phyloP scores from a whole-genome alignment of 2,113 vertebrate genomes.

The Clarias magur region DNA sequence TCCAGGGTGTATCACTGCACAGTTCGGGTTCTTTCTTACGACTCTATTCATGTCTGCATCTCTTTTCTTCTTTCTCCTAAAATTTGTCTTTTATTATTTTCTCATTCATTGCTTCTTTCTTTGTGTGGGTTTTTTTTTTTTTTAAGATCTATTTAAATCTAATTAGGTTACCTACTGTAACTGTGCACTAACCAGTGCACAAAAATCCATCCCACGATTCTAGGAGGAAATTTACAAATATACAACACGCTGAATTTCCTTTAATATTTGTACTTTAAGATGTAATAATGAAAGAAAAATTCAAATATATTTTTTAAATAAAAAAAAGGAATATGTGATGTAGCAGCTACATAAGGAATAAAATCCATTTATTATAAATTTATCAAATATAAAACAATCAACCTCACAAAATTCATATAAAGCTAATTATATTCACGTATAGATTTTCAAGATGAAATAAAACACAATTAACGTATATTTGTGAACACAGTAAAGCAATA shows the following conservation, averaged over 20 bases:
- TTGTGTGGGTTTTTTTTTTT: not conserved
- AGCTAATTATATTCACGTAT: not conserved
- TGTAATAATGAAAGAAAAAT: too few relatives aligned
- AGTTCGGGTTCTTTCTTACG: not conserved
- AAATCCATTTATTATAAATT: not conserved
- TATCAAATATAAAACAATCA: not conserved
- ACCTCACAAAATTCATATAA: not conserved
- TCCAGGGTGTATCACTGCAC: not conserved
- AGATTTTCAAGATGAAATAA: not conserved
- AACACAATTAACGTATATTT: not conserved
- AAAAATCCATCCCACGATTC: not conserved
- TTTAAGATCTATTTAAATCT: not conserved
- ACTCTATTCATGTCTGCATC: conserved; percentile 33
- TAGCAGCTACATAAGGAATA: not conserved
- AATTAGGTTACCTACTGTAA: not conserved
- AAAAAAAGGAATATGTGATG: not conserved
- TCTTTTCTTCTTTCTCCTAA: not conserved
- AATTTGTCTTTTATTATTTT: not conserved
- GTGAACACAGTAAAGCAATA: not conserved
- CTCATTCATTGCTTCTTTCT: not conserved
- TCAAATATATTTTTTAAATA: too few relatives aligned
- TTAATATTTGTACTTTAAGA: too few relatives aligned
- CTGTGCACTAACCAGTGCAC: not conserved
- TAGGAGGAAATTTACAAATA: not conserved
- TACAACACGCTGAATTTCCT: too few relatives aligned